phyloP scores from a whole-genome alignment of 2,888 invertebrate genomes.

The Andrena hattorfiana region DNA sequence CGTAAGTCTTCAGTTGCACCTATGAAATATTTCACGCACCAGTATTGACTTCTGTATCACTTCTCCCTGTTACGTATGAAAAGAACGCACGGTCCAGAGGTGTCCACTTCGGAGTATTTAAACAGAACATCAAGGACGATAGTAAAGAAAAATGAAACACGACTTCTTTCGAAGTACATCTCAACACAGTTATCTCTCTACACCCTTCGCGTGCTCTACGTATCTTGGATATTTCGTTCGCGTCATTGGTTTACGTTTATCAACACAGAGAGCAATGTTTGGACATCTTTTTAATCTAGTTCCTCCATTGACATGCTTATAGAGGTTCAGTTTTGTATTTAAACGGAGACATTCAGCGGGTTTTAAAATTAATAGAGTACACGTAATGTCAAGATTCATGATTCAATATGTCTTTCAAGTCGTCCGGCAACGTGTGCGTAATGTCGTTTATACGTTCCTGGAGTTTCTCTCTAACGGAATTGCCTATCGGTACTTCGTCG shows the following conservation, averaged over 20 bases:
- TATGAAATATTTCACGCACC: slow-evolving; percentile 54
- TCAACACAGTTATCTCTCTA: slow-evolving; percentile 17
- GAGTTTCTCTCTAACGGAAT: slow-evolving; percentile 89
- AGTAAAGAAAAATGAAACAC: slow-evolving; percentile 10
- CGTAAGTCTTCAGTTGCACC: slow-evolving; percentile 52
- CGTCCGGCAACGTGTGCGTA: slow-evolving; percentile 93
- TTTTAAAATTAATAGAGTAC: slow-evolving; percentile 63
- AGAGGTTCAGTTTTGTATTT: slow-evolving; percentile 10
- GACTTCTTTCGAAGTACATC: slow-evolving; percentile 19
- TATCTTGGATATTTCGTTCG: slow-evolving; percentile 27
- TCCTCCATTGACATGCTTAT: slow-evolving; percentile 18
- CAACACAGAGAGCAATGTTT: slow-evolving; percentile 44
- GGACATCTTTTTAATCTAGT: slow-evolving; percentile 38
- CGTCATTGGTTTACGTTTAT: slow-evolving; percentile 31
- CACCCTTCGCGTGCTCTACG: slow-evolving; percentile 9
- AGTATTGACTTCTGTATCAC: slow-evolving; percentile 60
- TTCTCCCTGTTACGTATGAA: slow-evolving; percentile 24
- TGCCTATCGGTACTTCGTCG: slow-evolving; percentile 87
- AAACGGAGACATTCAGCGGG: slow-evolving; percentile 50
- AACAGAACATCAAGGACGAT: slow-evolving; percentile 18
- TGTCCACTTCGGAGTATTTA: slow-evolving; percentile 41
- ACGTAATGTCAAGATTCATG: slow-evolving; percentile 85
- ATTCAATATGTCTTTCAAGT: slow-evolving; percentile 93
- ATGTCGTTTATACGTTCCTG: slow-evolving; percentile 92
- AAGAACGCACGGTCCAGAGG: slow-evolving; percentile 14